Evolutionary conservation across 1,140 invertebrate species (phyloP).

Genomic region (Drosophila bipectinata): DNA sequence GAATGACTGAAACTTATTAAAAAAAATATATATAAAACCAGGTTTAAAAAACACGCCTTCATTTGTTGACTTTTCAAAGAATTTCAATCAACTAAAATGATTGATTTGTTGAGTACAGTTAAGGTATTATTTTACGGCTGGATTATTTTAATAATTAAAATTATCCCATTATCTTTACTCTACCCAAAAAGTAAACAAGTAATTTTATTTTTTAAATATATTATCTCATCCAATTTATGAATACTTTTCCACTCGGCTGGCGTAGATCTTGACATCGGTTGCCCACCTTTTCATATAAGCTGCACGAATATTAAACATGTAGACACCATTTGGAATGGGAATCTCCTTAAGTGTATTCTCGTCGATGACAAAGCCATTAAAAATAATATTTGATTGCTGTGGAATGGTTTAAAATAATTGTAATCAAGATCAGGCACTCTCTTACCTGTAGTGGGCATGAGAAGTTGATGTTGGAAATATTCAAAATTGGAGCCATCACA

Average conservation of each 20-base stretch:
- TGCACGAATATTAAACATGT: conserved; percentile 10
- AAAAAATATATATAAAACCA: not conserved
- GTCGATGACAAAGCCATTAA: conserved; percentile 9
- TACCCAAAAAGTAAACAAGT: not conserved
- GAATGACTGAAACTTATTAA: not conserved
- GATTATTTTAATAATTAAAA: not conserved
- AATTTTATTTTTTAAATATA: not conserved
- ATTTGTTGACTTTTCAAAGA: not conserved
- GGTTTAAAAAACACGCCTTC: not conserved
- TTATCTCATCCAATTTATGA: not conserved
- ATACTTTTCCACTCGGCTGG: conserved; percentile 1
- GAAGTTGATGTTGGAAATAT: conserved; percentile 13
- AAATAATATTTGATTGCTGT: conserved; percentile 4
- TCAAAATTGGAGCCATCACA: conserved; percentile 13
- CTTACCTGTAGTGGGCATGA: conserved; percentile 27
- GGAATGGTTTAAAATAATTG: not conserved
- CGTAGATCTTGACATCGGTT: conserved; percentile 12
- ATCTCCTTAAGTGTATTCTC: conserved; percentile 27
- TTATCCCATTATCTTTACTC: not conserved
- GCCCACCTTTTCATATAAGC: conserved; percentile 16
- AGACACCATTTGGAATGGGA: conserved; percentile 26
- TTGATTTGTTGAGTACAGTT: not conserved
- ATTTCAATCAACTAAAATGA: not conserved
- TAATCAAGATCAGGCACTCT: not conserved
- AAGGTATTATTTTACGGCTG: not conserved